Evolutionary conservation across 2,888 invertebrate species (phyloP), one percentile per base, ranked within the genome.

Genomic region (Aplocera efformata): DNA sequence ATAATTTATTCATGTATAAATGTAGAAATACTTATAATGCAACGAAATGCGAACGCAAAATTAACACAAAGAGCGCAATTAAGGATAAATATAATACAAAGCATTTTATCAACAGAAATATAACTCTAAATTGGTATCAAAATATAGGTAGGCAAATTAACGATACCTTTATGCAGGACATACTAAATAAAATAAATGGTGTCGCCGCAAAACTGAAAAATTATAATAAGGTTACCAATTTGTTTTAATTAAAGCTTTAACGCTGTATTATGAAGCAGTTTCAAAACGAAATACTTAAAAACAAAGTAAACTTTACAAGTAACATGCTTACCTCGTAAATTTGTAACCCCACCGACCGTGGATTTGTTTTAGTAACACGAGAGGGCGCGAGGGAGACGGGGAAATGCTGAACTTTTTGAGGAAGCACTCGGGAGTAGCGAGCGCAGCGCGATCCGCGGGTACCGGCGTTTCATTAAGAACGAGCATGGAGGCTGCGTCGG

Each of bases 401-500:
- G 75, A 70, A 72, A 68, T 64, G 64, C 65, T 72, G 65, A 82
- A 83, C 74, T 85, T 86, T 82, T 78, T 72, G 66, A 61, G 50
- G 60, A 72, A 79, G 79, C 76, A 73, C 74, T 67, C 69, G 68
- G n/a, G 64, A 69, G 66, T 62, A 67, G 68, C 68, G 76, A 73
- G 76, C 80, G 80, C 82, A 72, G 75, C 82, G 79, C 81, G 72
- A 77, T 74, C 79, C 83, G 80, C 82, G 82, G 81, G 72, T 76
- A 81, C 81, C 84, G 81, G 75, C 85, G 84, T 77, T 83, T 86
- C 85, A 84, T 84, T 84, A 84, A 79, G 73, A 75, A 72, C 73
- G 72, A 77, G 73, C 82, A 65, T 80, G 84, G 83, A 83, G 71
- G 80, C 84, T 82, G 82, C 69, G 74, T 63, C 60, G 69, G 66